Evolutionary conservation across 2,888 invertebrate genomes (phyloP), one percentile per base, ranked within the genome.

Genomic region (Leptinotarsa peninsularis): DNA sequence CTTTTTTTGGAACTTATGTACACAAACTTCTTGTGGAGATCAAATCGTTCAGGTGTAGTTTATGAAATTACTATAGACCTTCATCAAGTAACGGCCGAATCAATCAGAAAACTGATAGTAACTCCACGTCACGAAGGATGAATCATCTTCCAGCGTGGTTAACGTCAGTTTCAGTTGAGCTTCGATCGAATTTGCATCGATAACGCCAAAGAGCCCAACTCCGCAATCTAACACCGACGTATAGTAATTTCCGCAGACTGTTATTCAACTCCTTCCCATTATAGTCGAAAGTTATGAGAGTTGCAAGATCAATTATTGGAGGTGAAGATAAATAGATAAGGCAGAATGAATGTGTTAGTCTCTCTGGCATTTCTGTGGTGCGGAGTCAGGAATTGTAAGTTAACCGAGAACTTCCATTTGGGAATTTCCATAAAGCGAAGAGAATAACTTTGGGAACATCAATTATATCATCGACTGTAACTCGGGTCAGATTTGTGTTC

Each of bases 241-340:
- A 27, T 60, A 21, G 60, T 60, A 60, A 60, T 60, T 60, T 60
- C 60, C 60, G 60, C 60, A 58, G 23, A 27, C 60, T 60, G 60
- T 60, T 60, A 60, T 60, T 60, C 60, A 27, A 4, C 21, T 27
- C 60, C 27, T 7, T 23, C 27, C 60, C 23, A 60, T 60, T 60
- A 60, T 60, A 5, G 21, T 27, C 15, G 23, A 23, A 21, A 60
- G 60, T 60, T 60, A 60, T 60, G 60, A 60, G 27, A 60, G 17
- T 60, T 21, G 23, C 21, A 23, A 27, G 60, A 60, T 60, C 60
- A 60, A n/a, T 60, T 60, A 60, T 60, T 60, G 23, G 60, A 15
- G n/a, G 54, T 54, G 54, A 54, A 54, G 54, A 54, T 54, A 60
- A 60, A 60, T 60, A 27, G 60, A 60, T 60, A 23, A 60, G 17